Evolutionary conservation across 2,113 vertebrate species (phyloP), one percentile per base, ranked within the genome.

Genomic region (Tichodroma muraria): DNA sequence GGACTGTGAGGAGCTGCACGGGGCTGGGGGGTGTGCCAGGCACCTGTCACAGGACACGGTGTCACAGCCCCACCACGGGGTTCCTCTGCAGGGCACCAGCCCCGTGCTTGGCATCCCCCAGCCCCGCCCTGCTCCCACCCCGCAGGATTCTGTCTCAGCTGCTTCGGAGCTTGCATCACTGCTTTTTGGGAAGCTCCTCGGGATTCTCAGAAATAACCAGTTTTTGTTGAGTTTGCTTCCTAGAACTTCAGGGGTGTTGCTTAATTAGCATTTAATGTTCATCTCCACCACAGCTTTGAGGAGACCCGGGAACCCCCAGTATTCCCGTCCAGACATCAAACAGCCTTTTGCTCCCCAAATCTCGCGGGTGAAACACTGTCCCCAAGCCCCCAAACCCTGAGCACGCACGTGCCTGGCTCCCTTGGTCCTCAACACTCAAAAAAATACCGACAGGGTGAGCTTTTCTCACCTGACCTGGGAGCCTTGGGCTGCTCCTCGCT

Each of bases 361-460:
- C 8, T 3, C 16, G 3, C 35, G 42, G 50, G 25, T 21, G 20
- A 66, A 57, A 40, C 1, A 0, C 19, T 21, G 11, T 35, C 53
- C 50, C 52, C 1, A 1, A 15, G 35, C 24, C 76, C 63, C 79
- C 70, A 85, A 66, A 52, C 12, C 35, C 15, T 8, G 9, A 45
- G 38, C 42, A 52, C 0, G 0, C 1, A 1, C 0, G 0, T 33
- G 7, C 40, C 65, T 31, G 21, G 1, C 6, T 60, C 22, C 37
- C 20, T 37, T 25, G 8, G 4, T 31, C 40, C 60, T 44, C 37
- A 45, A 42, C 6, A 9, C 42, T 24, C 65, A 25, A 8, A 20
- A 30, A 49, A 49, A 11, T 1, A 1, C 30, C 52, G 6, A 1
- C 6, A 21, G 44, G 11, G 13, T 15, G 61, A 76, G 0, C 9